These are phyloP conservation scores for Phymatocera aterrima DNA, from an alignment of 2,888 invertebrate genomes.

Conservation along the genomic window DNA sequence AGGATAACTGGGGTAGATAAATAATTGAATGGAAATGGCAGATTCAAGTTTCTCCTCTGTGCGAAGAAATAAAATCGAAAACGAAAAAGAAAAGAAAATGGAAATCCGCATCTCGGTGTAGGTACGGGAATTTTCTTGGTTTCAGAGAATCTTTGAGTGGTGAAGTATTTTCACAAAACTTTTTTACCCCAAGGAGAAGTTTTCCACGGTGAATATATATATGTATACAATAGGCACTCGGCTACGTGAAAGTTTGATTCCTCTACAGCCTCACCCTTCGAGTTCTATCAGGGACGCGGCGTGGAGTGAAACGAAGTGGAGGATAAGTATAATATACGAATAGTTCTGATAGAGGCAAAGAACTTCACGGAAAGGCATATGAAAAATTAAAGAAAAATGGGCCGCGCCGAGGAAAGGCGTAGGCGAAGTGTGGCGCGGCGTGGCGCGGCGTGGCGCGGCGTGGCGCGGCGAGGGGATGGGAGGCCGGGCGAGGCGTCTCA, in stretches of 20 bases:
- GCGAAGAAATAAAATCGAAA: background rate
- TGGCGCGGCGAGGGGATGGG: background rate
- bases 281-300: background rate
- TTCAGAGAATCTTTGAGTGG: constrained; percentile 7
- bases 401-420: background rate
- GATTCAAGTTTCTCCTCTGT: background rate
- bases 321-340: constrained; percentile 34
- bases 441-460: background rate
- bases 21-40: constrained; percentile 10
- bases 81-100: no score
- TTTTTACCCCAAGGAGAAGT: background rate
- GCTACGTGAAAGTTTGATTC: constrained; percentile 32
- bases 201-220: background rate
- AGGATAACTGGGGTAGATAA: background rate
- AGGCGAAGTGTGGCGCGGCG: background rate
- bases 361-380: background rate
- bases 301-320: constrained; percentile 14
- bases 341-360: constrained; percentile 2
- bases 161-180: constrained; percentile 10
- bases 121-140: background rate
- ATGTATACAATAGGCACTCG: background rate
- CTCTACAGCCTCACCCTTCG: background rate
- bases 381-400: constrained; percentile 22
- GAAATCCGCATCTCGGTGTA: no score
- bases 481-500: constrained; percentile 29